Percentiles rank a stretch among this genome's conserved stretches.
phyloP scores from a whole-genome alignment of 2,113 vertebrate genomes.

The Trinectes maculatus region DNA sequence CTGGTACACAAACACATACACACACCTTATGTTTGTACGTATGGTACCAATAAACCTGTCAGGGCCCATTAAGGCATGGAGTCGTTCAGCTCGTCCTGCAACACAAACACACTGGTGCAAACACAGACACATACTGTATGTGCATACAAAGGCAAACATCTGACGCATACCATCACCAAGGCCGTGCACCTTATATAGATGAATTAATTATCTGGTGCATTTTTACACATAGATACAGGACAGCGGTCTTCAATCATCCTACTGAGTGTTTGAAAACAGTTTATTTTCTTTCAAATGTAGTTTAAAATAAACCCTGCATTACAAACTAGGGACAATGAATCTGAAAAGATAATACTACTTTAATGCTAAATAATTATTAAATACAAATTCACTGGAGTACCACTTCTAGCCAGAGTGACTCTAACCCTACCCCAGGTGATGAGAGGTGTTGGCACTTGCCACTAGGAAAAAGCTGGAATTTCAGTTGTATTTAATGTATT shows the following conservation, averaged over 20 bases:
- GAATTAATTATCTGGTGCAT: neutral
- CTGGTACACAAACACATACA: neutral
- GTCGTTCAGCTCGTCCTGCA: neutral
- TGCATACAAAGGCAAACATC: conserved; percentile 1
- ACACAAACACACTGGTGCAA: neutral
- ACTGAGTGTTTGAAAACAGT: too few species aligned
- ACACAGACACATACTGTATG: neutral
- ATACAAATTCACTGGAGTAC: too few species aligned
- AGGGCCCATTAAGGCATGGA: conserved; percentile 2
- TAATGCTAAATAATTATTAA: too few species aligned
- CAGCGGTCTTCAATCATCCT: too few species aligned
- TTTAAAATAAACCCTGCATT: too few species aligned
- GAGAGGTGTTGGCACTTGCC: neutral
- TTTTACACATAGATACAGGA: neutral
- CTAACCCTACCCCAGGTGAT: neutral
- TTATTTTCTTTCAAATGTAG: too few species aligned
- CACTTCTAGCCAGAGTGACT: too few species aligned
- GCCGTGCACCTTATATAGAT: too few species aligned
- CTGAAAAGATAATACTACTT: too few species aligned
- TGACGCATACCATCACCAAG: neutral
- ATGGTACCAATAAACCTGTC: conserved; percentile 3
- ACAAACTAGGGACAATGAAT: neutral
- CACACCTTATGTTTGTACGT: neutral
- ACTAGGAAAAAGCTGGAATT: neutral
- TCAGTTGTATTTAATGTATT: neutral